Conservation (phyloP, 2,888 invertebrate species). For the Metallyticus violacea region DNA sequence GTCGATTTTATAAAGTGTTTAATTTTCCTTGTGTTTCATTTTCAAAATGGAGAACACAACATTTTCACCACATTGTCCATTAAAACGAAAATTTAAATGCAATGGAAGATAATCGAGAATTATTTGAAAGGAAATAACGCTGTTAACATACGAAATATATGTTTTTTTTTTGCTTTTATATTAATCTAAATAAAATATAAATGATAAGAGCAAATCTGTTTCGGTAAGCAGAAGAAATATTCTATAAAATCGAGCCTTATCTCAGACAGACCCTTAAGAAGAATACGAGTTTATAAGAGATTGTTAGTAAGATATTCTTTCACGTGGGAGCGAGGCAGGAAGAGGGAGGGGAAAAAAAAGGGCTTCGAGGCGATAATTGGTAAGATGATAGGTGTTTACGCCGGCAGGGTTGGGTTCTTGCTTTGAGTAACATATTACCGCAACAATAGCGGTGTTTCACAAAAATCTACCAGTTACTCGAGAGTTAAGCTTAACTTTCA, state of each 20-base stretch:
- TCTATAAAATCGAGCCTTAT: not conserved
- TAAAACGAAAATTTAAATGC: no score
- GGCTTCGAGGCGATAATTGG: not conserved
- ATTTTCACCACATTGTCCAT: no score
- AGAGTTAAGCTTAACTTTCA: no score
- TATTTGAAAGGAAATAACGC: no score
- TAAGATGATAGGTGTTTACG: not conserved
- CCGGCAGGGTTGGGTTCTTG: not conserved
- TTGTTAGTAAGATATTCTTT: not conserved
- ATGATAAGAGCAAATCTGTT: not conserved
- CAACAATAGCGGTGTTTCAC: not conserved
- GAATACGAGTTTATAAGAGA: not conserved
- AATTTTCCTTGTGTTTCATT: no score
- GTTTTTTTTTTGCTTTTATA: no score
- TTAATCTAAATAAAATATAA: no score
- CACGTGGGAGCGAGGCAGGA: not conserved
- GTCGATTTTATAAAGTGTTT: no score
- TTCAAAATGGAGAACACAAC: no score
- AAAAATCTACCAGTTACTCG: not conserved
- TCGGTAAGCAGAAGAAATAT: not conserved
- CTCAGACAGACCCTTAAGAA: not conserved
- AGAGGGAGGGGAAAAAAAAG: not conserved
- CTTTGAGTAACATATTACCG: not conserved
- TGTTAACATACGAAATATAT: no score
- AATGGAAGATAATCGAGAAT: no score